A percentile compares a stretch with the other conserved stretches of the same genome.
phyloP scores from a whole-genome alignment of 2,113 vertebrate species.

The Arenaria interpres region DNA sequence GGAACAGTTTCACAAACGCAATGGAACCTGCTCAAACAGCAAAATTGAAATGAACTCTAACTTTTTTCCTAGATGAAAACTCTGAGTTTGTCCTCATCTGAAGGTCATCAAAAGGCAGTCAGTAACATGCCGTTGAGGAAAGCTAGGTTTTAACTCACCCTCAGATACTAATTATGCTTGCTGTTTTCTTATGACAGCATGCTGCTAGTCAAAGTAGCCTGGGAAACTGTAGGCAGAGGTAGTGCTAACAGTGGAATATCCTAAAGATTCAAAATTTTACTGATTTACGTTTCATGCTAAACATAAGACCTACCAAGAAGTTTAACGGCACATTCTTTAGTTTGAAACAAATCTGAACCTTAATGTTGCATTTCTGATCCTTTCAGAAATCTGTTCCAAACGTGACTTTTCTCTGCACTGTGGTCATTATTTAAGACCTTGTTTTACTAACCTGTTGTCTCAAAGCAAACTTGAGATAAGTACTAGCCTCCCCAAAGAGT shows the following conservation, averaged over 20 bases:
- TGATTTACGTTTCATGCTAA: background rate
- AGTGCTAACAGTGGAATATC: background rate
- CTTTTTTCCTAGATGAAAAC: background rate
- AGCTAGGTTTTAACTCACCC: background rate
- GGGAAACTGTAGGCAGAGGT: background rate
- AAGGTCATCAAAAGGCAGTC: background rate
- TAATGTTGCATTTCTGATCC: background rate
- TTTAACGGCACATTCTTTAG: background rate
- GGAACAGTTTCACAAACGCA: background rate
- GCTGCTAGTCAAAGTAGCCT: background rate
- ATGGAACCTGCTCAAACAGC: background rate
- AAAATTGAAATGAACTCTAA: background rate
- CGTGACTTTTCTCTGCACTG: background rate
- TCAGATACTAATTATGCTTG: background rate
- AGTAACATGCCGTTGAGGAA: background rate
- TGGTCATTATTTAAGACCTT: background rate
- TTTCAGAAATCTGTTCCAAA: background rate
- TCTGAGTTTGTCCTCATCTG: background rate
- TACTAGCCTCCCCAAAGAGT: background rate
- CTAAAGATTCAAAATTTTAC: background rate
- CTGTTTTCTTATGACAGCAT: background rate
- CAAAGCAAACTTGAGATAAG: background rate
- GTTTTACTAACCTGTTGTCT: background rate
- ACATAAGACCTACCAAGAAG: background rate
- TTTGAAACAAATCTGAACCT: too few species aligned